A percentile compares a stretch with the other conserved stretches of the same genome.
phyloP scores from a whole-genome alignment of 2,888 invertebrate species.

The Fissipunctia ypsillon region DNA sequence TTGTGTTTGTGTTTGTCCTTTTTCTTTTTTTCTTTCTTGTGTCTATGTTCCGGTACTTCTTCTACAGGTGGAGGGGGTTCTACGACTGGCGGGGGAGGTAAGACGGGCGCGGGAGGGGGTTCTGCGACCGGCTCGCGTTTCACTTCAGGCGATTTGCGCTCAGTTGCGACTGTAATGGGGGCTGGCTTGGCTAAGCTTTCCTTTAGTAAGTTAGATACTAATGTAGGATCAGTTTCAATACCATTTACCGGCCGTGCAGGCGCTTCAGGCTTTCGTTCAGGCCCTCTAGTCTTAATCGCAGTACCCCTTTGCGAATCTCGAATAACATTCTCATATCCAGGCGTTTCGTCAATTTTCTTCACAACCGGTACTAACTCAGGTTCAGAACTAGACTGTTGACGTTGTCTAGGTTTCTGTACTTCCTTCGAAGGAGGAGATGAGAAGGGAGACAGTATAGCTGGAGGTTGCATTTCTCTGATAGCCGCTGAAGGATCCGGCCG shows the following conservation, averaged over 20 bases:
- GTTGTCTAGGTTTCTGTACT: conserved; percentile 69
- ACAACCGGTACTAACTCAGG: conserved; percentile 92
- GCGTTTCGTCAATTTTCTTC: conserved; percentile 91
- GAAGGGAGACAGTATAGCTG: conserved; percentile 87
- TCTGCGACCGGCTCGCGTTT: conserved; percentile 77
- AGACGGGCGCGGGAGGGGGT: conserved; percentile 69
- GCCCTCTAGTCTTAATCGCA: conserved; percentile 78
- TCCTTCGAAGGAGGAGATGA: conserved; percentile 85
- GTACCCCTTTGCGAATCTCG: conserved; percentile 88
- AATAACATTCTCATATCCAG: conserved; percentile 91
- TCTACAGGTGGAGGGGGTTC: conserved; percentile 56
- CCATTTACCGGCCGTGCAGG: conserved; percentile 89
- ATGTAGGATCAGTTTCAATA: conserved; percentile 93
- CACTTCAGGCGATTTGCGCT: conserved; percentile 81
- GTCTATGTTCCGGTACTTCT: conserved; percentile 79
- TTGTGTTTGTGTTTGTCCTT: conserved; percentile 95
- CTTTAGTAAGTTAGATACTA: conserved; percentile 93
- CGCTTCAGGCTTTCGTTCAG: conserved; percentile 83
- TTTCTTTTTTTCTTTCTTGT: conserved; percentile 93
- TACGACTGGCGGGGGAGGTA: conserved; percentile 57
- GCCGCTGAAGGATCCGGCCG: conserved; percentile 81
- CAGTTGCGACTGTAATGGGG: conserved; percentile 85
- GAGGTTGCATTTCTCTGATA: conserved; percentile 85
- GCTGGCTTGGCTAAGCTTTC: conserved; percentile 90
- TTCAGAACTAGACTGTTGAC: conserved; percentile 87